phyloP scores from a whole-genome alignment of 2,797 vertebrate species.

The Crypturellus tataupa region DNA sequence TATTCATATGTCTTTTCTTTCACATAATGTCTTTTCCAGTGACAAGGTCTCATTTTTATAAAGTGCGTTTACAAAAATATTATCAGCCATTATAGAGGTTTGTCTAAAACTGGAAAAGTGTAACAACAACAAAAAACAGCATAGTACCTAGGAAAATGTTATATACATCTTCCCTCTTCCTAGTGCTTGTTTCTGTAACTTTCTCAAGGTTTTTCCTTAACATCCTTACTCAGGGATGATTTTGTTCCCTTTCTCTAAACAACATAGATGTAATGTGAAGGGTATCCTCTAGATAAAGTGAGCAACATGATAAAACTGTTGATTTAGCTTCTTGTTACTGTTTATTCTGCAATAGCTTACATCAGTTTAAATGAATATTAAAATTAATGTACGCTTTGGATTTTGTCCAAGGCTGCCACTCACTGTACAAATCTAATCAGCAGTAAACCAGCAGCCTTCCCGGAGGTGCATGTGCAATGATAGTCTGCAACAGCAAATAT shows the following conservation, averaged over 20 bases:
- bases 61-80: not conserved
- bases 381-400: slow-evolving; percentile 8
- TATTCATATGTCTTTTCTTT: not conserved
- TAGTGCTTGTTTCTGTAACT: not conserved
- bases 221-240: not conserved
- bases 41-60: not conserved
- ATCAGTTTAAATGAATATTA: not conserved
- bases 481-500: slow-evolving; percentile 22
- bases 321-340: not conserved
- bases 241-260: not conserved
- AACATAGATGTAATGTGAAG: not conserved
- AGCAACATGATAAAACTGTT: not conserved
- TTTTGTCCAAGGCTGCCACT: slow-evolving; percentile 40
- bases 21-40: not conserved
- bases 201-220: not conserved
- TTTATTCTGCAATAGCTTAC: slow-evolving; percentile 25
- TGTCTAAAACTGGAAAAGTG: not conserved
- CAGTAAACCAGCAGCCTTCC: not conserved
- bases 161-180: not conserved
- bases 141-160: not conserved
- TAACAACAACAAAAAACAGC: not conserved
- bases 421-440: not conserved
- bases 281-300: not conserved
- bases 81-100: not conserved
- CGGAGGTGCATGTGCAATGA: not conserved